Conservation (phyloP, 35 echinoderm and acorn worm genomes). For the Ophioderma brevispina region DNA sequence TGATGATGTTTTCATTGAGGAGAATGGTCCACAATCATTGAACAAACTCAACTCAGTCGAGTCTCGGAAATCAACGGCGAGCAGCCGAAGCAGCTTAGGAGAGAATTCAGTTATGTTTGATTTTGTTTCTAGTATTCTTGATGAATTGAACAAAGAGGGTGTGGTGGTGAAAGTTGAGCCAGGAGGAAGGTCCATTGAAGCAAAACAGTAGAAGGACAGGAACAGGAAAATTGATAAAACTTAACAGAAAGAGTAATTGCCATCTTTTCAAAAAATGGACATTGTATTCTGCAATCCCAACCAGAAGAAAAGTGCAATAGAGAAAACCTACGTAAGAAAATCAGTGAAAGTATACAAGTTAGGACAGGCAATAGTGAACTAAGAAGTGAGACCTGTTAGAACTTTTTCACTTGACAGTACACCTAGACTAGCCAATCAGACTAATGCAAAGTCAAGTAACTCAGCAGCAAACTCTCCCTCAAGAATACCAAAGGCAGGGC, state of each 20-base stretch:
- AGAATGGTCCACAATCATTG: background rate
- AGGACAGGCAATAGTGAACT: background rate
- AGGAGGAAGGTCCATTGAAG: slow-evolving; percentile 18
- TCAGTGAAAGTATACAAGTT: too few relatives aligned
- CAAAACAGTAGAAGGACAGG: background rate
- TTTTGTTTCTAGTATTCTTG: slow-evolving; percentile 63
- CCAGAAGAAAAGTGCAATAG: too few relatives aligned
- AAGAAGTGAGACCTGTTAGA: background rate
- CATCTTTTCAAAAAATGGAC: too few relatives aligned
- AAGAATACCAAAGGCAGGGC: slow-evolving; percentile 29
- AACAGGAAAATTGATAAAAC: slow-evolving; percentile 2
- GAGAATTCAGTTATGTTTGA: slow-evolving; percentile 55
- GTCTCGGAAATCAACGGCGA: background rate
- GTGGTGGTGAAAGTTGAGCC: slow-evolving; percentile 21
- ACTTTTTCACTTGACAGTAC: background rate
- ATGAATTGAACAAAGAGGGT: slow-evolving; percentile 18
- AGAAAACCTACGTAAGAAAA: too few relatives aligned
- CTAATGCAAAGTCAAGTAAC: background rate
- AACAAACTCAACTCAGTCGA: background rate
- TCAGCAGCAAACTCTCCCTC: slow-evolving; percentile 5
- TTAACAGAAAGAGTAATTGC: background rate
- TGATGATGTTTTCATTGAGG: background rate
- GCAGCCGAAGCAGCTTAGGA: slow-evolving; percentile 25
- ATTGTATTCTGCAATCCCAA: background rate
- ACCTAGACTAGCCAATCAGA: background rate